phyloP scores from a whole-genome alignment of 1,140 invertebrate species.

The Drosophila serrata region DNA sequence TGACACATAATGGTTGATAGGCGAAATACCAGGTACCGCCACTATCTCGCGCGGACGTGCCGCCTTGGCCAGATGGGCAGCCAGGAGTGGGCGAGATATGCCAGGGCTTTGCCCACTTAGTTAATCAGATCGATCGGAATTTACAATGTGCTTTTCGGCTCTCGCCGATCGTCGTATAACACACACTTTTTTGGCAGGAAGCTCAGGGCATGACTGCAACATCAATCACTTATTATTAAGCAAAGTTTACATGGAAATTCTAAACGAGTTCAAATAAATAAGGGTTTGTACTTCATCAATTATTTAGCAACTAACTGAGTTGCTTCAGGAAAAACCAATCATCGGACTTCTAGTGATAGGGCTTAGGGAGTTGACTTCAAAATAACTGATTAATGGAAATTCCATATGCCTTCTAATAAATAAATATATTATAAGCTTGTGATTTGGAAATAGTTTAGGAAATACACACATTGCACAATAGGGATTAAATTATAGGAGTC shows the following conservation, averaged over 20 bases:
- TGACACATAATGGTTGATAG: slow-evolving; percentile 31
- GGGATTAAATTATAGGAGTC: background rate
- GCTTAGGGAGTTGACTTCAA: background rate
- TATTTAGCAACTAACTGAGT: background rate
- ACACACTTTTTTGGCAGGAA: slow-evolving; percentile 16
- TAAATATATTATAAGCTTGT: background rate
- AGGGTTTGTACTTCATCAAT: background rate
- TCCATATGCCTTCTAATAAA: background rate
- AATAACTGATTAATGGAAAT: background rate
- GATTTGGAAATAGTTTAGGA: background rate
- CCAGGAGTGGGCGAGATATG: slow-evolving; percentile 20
- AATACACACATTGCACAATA: background rate
- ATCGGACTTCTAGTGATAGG: background rate
- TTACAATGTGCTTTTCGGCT: slow-evolving; percentile 21
- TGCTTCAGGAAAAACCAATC: background rate
- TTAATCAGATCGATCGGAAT: slow-evolving; percentile 16
- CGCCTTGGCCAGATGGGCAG: background rate
- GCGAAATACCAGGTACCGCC: slow-evolving; percentile 15
- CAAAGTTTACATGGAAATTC: slow-evolving; percentile 6
- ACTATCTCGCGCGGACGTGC: slow-evolving; percentile 25
- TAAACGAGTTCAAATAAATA: background rate
- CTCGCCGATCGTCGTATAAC: background rate
- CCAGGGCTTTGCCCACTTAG: slow-evolving; percentile 12
- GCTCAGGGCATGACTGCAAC: background rate
- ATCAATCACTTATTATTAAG: background rate